Percentiles rank a stretch among this genome's conserved stretches.
phyloP scores from a whole-genome alignment of 2,113 vertebrate species.

The Toxotes jaculatrix region DNA sequence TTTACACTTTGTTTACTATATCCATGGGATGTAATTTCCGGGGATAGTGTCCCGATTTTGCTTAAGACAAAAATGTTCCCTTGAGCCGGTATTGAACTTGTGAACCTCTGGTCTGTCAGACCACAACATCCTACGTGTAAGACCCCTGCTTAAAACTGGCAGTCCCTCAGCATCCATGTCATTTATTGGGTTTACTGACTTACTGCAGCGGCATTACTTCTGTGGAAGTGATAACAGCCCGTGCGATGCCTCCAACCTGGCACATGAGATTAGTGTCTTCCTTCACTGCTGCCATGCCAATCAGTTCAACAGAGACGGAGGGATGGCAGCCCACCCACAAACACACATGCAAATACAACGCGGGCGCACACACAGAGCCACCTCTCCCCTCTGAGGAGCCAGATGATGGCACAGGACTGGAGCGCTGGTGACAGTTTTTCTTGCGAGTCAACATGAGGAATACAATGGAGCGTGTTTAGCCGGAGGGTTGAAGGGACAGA shows the following conservation, averaged over 20 bases:
- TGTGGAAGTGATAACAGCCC: slow-evolving; percentile 55
- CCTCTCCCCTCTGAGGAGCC: slow-evolving; percentile 52
- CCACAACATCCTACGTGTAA: slow-evolving; percentile 5
- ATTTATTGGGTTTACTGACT: slow-evolving; percentile 47
- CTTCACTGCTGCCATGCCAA: slow-evolving; percentile 68
- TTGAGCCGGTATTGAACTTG: slow-evolving; percentile 27
- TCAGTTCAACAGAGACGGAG: slow-evolving; percentile 59
- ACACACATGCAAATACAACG: slow-evolving; percentile 61
- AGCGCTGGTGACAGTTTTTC: slow-evolving; percentile 68
- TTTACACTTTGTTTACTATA: no score
- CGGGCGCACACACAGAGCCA: slow-evolving; percentile 33
- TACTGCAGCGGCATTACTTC: slow-evolving; percentile 52
- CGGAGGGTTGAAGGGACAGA: slow-evolving; percentile 59
- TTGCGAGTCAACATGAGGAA: slow-evolving; percentile 63
- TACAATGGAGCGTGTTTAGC: slow-evolving; percentile 70
- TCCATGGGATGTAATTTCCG: background rate
- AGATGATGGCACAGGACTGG: slow-evolving; percentile 61
- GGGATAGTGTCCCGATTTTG: background rate
- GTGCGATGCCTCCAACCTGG: slow-evolving; percentile 62
- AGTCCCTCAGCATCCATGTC: slow-evolving; percentile 23
- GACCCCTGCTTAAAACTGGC: slow-evolving; percentile 3
- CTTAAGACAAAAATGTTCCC: background rate
- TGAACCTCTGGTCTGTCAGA: slow-evolving; percentile 20
- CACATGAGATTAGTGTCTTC: slow-evolving; percentile 73
- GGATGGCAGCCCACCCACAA: slow-evolving; percentile 68